Conservation (phyloP, 2,888 invertebrate species). For the Drosophila flavopinicola region DNA sequence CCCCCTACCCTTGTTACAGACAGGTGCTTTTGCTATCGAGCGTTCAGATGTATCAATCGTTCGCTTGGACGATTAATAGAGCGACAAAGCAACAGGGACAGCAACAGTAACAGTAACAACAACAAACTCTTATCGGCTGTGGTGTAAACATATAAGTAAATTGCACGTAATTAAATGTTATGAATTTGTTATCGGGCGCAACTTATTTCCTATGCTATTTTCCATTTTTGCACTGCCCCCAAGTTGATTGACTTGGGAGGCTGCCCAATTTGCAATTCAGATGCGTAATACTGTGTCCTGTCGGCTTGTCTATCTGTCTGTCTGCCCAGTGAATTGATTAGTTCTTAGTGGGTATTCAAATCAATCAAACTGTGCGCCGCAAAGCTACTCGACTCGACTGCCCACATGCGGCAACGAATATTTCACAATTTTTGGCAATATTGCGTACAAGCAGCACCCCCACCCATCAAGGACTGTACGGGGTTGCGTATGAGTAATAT, state of each 20-base stretch:
- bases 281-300: slow-evolving; percentile 1
- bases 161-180: slow-evolving; percentile 76
- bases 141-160: slow-evolving; percentile 69
- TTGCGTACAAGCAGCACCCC: slow-evolving; percentile 28
- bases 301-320: background rate
- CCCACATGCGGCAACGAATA: slow-evolving; percentile 20
- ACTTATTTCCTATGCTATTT: slow-evolving; percentile 37
- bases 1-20: slow-evolving; percentile 5
- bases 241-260: slow-evolving; percentile 17
- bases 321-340: slow-evolving; percentile 46
- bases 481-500: slow-evolving; percentile 69
- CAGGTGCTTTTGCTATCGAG: slow-evolving; percentile 48
- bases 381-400: background rate
- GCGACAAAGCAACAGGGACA: slow-evolving; percentile 21
- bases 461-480: slow-evolving; percentile 10
- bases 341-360: slow-evolving; percentile 44
- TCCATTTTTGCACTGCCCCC: slow-evolving; percentile 15
- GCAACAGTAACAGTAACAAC: slow-evolving; percentile 25
- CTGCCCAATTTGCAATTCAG: slow-evolving; percentile 45
- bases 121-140: slow-evolving; percentile 43
- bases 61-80: slow-evolving; percentile 33
- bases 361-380: slow-evolving; percentile 55
- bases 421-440: slow-evolving; percentile 50
- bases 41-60: slow-evolving; percentile 43
- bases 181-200: slow-evolving; percentile 67